Base-by-base conservation (phyloP, 2,797 vertebrate species). In the Trematomus bernacchii region DNA sequence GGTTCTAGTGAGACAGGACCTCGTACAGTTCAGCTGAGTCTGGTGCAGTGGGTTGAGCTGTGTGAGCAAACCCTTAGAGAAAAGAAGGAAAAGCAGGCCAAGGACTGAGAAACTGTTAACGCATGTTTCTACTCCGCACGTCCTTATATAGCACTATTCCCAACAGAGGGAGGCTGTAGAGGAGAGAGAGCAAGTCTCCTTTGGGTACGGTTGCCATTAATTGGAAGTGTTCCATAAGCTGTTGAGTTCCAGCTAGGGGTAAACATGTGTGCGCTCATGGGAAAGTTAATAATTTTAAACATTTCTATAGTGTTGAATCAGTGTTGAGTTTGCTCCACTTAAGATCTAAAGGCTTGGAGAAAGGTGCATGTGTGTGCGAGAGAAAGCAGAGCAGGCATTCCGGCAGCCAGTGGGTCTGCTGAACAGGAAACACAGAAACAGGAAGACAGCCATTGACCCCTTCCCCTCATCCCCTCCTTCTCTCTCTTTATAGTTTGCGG, bases 91-190 rank as follows among this genome's bases (percentile, higher is more conserved):
- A 95, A 94, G 83, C 91, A 92, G 93, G 90, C 88, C 90, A 93
- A 89, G 91, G 90, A 92, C 89, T 74, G 69, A 78, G 86, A 85
- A 91, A 92, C 83, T 82, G 89, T 86, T 85, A 89, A 93, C 82
- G 90, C 86, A 86, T 84, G 87, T 90, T 90, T 90, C 88, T 90
- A 83, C 90, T 91, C 85, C 84, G 88, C 79, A 78, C 40, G 47
- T 87, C 89, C 84, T 91, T 87, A 93, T 93, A 91, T 94, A 94
- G 92, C 88, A 65, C 64, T 72, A 68, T 85, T 91, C 87, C 92
- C 93, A 5, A 50, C 55, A 76, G 89, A 82, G 37, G 10, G 46
- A 66, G 46, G 42, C 70, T 44, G 44, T 18, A 63, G 61, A 48
- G 16, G 16, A n/a, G 47, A 10, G 44, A 60, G 71, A 71, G 46